Base-by-base conservation (phyloP, 2,113 vertebrate species). In the Oreochromis aureus region DNA sequence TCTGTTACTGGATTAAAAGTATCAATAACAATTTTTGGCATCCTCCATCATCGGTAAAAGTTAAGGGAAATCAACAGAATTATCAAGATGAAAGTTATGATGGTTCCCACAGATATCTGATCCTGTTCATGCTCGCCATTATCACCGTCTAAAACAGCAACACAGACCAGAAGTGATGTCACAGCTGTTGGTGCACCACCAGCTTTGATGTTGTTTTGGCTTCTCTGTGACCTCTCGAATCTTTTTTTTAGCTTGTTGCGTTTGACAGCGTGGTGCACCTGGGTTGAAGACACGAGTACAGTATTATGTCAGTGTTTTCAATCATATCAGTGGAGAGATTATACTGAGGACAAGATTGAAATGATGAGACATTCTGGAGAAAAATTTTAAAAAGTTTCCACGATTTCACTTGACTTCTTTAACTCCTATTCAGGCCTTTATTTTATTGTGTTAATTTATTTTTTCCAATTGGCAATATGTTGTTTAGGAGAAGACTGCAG, bases 91-190 rank as follows among this genome's bases (percentile, higher is more conserved):
- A 59, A 59, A 5, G 13, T 59, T 16, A 59, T 3, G 7, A 6
- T 59, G 56, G 56, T 59, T 59, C 27, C 56, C 59, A 36, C 59
- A 63, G 10, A 63, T 36, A 63, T n/a, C 59, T n/a, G 32, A 63
- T 63, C 2, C 59, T 63, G 59, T 36, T 63, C 16, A 2, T 66
- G 32, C 18, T 36, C 32, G 10, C 61, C 61, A 66, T 12, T 36
- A 12, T 36, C 61, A 1, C 18, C 1, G 0, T n/a, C 61, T 66
- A 66, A 36, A 0, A 36, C 18, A 36, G 6, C 18, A n/a, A 66
- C 61, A 0, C 61, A 12, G 18, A 66, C 61, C 4, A 36, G 61
- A 66, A 66, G 61, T 66, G 32, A 66, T 36, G 10, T n/a, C 61
- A n/a, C 61, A 66, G 10, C 0, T 66, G 32, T 66, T 36, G 18